These are phyloP conservation scores for Bursaphelenchus okinawaensis DNA, from an alignment of 2,888 invertebrate species.

Conservation along the genomic window DNA sequence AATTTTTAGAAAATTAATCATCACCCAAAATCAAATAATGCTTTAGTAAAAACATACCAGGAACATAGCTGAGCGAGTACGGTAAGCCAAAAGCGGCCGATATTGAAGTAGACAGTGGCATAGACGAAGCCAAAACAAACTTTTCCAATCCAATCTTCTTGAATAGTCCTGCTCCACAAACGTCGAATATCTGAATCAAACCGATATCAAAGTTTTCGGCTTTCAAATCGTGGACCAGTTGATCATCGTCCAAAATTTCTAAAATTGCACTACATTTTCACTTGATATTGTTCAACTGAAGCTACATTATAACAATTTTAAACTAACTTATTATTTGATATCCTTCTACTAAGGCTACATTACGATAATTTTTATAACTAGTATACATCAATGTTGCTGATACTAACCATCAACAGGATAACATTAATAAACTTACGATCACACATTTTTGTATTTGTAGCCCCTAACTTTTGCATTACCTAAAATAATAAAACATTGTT, in stretches of 20 bases:
- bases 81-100: background rate
- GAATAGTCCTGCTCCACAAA: constrained; percentile 5
- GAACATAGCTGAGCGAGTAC: background rate
- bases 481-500: background rate
- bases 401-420: background rate
- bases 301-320: too few species aligned
- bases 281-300: too few species aligned
- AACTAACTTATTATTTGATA: too few species aligned
- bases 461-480: background rate
- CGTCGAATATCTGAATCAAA: constrained; percentile 2
- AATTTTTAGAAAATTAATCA: too few species aligned
- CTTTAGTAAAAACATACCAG: background rate
- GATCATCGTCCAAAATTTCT: constrained; percentile 5
- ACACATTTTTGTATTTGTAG: background rate
- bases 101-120: background rate
- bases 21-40: too few species aligned
- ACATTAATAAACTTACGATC: background rate
- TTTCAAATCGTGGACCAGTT: constrained; percentile 2
- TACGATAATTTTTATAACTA: background rate
- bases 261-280: background rate
- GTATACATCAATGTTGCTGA: background rate
- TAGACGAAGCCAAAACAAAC: background rate
- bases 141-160: constrained; percentile 11
- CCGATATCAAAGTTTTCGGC: constrained; percentile 10
- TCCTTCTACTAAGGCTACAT: background rate